Evolutionary conservation across 2,888 invertebrate species (phyloP), one percentile per base, ranked within the genome.

Genomic region (Thecophora atra): DNA sequence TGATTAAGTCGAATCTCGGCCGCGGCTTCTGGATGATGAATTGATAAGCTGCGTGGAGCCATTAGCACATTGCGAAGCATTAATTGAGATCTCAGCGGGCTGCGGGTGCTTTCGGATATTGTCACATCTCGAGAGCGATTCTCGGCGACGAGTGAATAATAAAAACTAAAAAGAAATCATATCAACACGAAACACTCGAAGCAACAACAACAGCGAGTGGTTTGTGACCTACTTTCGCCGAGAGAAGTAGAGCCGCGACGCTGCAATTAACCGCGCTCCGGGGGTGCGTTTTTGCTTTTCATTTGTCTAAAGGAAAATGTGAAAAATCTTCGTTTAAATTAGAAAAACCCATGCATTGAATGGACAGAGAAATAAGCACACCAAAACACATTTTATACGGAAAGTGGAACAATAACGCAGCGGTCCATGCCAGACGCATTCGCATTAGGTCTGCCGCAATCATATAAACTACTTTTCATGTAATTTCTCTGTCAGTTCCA

Each of bases 1-100:
- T 66, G 71, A 73, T 71, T 74, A n/a, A 71, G 60, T 72, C 73
- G 72, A 66, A 67, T 56, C 26, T 54, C 54, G 60, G 24, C 6
- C 60, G 37, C 11, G 67, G 64, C 44, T 70, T 37, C 70, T 72
- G 72, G 24, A 26, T 24, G 54, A 54, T 54, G 21, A 54, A 54
- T 54, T 54, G 3, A 54, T 21, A 54, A 54, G 54, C 54, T 54
- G 6, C 47, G 11, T 21, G 21, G n/a, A 15, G 17, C 15, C 21
- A 54, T 54, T 54, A 24, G 21, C 54, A 54, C 54, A 21, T 54
- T 54, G 19, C 24, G 6, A 54, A 54, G 21, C 17, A 47, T 6
- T 21, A 24, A 11, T n/a, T 11, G 54, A 21, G n/a, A n/a, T n/a
- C n/a, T 47, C 47, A 4, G 13, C 17, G 11, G 44, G 11, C 2